Percentiles rank a stretch among this genome's conserved stretches.
Conservation (phyloP, 2,888 invertebrate genomes). For the Argyra leucocephala region DNA sequence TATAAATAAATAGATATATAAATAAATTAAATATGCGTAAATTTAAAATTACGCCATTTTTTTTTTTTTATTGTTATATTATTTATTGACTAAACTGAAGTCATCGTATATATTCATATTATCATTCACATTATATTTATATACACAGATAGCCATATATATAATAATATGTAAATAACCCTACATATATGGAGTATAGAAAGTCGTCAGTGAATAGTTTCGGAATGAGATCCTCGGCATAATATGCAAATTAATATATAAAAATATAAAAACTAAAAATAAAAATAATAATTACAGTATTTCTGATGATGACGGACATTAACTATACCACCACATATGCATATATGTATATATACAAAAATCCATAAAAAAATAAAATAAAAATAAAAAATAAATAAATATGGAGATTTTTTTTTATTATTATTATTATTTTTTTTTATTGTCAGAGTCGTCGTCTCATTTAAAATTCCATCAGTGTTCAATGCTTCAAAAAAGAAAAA, state of each 20-base stretch:
- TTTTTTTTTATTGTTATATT: neutral
- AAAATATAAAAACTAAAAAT: neutral
- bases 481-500: neutral
- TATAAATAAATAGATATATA: too few species aligned
- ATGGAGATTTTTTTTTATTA: neutral
- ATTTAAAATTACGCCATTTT: neutral
- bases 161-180: too few species aligned
- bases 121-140: too few species aligned
- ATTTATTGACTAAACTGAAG: too few species aligned
- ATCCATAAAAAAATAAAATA: neutral
- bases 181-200: too few species aligned
- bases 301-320: neutral
- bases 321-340: neutral
- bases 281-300: neutral
- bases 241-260: neutral
- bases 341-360: neutral
- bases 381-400: neutral
- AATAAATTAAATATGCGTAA: neutral
- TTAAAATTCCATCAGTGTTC: constrained; percentile 4
- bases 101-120: too few species aligned
- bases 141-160: too few species aligned
- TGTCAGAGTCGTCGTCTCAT: neutral
- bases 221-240: neutral
- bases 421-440: neutral
- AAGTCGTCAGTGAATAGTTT: neutral